Base-by-base conservation (phyloP, 2,113 vertebrate genomes). In the Paralichthys olivaceus region DNA sequence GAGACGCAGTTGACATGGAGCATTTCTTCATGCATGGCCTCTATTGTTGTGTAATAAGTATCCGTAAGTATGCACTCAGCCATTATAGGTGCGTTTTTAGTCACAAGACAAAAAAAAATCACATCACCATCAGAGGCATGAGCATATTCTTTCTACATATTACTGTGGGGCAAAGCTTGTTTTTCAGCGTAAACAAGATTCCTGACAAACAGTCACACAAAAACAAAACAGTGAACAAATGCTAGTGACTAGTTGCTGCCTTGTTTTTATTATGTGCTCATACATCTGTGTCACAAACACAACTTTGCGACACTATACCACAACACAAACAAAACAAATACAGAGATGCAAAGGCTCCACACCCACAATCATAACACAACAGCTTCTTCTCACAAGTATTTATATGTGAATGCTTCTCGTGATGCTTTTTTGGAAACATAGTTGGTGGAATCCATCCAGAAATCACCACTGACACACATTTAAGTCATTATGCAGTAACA, bases 1-100 rank as follows among this genome's bases (percentile, higher is more conserved):
- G 1, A 51, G 59, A 66, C 29, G 28, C 26, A 51, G 65, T 1
- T 47, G n/a, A 49, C 60, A 28, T 26, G 0, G 72, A 69, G 72
- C 59, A 58, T 76, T 79, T 55, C 64, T 58, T 54, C 71, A 81
- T 69, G 85, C 85, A 85, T 80, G 85, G 53, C 75, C 62, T 83
- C 56, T 61, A 2, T 40, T 59, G 73, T 79, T 19, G 40, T 15
- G 57, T 20, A 56, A 22, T 23, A 4, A 19, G 26, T 71, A 53
- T 70, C 61, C 0, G 1, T 56, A 61, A 29, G 12, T 64, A 23
- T 1, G 15, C 54, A 34, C 60, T 76, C 11, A 75, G 32, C 23
- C 63, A 29, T 9, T 60, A 17, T 47, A 32, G 22, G 56, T 53
- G 15, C 8, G 23, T 23, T 37, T 5, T 72, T 8, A 47, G 43